Evolutionary conservation across 2,113 vertebrate genomes (phyloP), one percentile per base, ranked within the genome.

Genomic region (Silurus meridionalis): DNA sequence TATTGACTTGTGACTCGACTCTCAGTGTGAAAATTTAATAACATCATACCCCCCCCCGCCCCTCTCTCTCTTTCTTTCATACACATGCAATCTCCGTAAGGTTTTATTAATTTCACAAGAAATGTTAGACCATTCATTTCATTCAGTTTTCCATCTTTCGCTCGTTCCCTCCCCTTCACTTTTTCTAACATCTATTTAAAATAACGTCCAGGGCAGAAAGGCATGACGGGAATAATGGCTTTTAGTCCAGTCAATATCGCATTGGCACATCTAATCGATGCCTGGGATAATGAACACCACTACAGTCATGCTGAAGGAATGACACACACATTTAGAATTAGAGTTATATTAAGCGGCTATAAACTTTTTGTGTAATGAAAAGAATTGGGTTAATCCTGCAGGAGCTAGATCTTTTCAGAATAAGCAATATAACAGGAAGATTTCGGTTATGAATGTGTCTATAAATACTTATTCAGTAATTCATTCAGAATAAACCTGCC

Each of bases 201-300:
- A 90, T 83, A 72, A 85, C 81, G 72, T 87, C 86, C 89, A 92
- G 90, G 87, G 83, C 91, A 91, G 92, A 90, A 91, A 94, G 92
- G 91, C 85, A 92, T 89, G 90, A 82, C 90, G 87, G 92, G 92
- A 91, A 92, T 94, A 93, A 94, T 93, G 92, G 91, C 89, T 71
- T 90, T 92, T 90, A 90, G 87, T 90, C 84, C 85, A 90, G 93
- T 95, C 95, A 91, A 94, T 94, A 91, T 89, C 85, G 89, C 91
- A 92, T 93, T 88, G 90, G 92, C 91, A 90, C 2, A 1, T 57
- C 3, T 75, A 84, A 91, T 95, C 93, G 75, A 94, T 94, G 88
- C 79, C 85, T 25, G 88, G 90, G 84, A 71, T 89, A 91, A 88
- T 89, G 89, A 91, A 90, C 75, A 84, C 60, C 53, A 64, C 82